Conservation (phyloP, 2,113 vertebrate species). For the Bufo gargarizans region DNA sequence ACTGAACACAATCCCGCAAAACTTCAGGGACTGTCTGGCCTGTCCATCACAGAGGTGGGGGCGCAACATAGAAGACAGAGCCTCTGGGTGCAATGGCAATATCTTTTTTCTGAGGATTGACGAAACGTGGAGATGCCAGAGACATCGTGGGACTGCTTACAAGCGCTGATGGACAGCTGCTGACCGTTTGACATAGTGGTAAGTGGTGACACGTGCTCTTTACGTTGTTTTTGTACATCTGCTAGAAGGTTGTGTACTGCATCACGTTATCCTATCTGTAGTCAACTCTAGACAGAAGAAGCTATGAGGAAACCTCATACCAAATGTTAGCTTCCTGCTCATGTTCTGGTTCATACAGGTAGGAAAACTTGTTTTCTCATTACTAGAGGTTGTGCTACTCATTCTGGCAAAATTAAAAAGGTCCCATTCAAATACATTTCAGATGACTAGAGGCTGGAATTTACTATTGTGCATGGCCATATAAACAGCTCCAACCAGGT, state of each 20-base stretch:
- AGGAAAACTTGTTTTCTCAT: not conserved
- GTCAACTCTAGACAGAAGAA: not conserved
- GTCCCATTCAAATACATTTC: not conserved
- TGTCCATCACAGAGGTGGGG: too few species aligned
- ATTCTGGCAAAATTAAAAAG: not conserved
- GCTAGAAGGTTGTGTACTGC: not conserved
- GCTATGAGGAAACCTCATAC: not conserved
- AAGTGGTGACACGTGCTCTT: too few species aligned
- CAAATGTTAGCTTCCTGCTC: not conserved
- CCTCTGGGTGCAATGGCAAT: too few species aligned
- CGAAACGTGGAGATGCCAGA: too few species aligned
- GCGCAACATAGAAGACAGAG: too few species aligned
- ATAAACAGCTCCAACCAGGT: not conserved
- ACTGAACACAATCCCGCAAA: too few species aligned
- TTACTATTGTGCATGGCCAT: not conserved
- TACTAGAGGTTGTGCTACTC: not conserved
- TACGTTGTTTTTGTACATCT: not conserved
- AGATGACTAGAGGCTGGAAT: not conserved
- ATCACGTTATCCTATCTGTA: not conserved
- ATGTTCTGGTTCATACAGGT: not conserved
- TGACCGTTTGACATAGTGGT: too few species aligned
- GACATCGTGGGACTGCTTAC: too few species aligned
- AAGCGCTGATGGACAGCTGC: too few species aligned
- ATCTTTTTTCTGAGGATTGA: too few species aligned
- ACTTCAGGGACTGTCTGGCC: too few species aligned